Evolutionary conservation across 1,140 invertebrate genomes (phyloP).

Genomic region (Bombus vancouverensis): DNA sequence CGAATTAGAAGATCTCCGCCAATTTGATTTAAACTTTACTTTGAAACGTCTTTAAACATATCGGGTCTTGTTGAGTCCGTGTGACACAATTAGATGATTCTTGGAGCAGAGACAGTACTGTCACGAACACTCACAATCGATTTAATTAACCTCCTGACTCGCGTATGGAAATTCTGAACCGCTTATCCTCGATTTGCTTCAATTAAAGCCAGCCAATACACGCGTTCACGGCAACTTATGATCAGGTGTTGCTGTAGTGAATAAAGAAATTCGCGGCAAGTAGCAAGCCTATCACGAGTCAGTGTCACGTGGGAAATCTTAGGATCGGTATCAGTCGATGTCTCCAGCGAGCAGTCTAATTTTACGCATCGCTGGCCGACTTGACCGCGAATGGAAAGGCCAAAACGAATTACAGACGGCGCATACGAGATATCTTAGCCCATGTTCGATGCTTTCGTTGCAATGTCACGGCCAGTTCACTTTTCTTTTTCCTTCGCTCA

Average conservation of each 20-base stretch:
- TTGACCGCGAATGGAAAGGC: constrained; percentile 26
- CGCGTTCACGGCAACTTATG: constrained; percentile 29
- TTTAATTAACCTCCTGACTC: too few relatives aligned
- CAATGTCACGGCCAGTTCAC: constrained; percentile 26
- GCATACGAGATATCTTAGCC: not conserved
- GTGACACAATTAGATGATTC: too few relatives aligned
- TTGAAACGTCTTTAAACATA: too few relatives aligned
- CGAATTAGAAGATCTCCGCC: too few relatives aligned
- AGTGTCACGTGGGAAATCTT: constrained; percentile 66
- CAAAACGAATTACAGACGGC: constrained; percentile 27
- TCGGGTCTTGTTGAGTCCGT: too few relatives aligned
- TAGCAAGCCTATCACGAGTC: constrained; percentile 21
- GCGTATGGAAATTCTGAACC: not conserved
- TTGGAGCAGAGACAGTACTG: too few relatives aligned
- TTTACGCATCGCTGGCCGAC: constrained; percentile 60
- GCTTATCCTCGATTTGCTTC: not conserved
- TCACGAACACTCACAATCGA: too few relatives aligned
- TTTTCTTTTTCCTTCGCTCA: not conserved
- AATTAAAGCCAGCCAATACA: too few relatives aligned
- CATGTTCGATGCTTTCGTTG: constrained; percentile 31
- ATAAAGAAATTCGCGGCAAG: constrained; percentile 33
- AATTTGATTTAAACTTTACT: too few relatives aligned
- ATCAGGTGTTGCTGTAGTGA: constrained; percentile 23
- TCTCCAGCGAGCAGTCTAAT: constrained; percentile 53
- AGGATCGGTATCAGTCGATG: constrained; percentile 44